Evolutionary conservation across 2,797 vertebrate species (phyloP).

Genomic region (Peromyscus eremicus): DNA sequence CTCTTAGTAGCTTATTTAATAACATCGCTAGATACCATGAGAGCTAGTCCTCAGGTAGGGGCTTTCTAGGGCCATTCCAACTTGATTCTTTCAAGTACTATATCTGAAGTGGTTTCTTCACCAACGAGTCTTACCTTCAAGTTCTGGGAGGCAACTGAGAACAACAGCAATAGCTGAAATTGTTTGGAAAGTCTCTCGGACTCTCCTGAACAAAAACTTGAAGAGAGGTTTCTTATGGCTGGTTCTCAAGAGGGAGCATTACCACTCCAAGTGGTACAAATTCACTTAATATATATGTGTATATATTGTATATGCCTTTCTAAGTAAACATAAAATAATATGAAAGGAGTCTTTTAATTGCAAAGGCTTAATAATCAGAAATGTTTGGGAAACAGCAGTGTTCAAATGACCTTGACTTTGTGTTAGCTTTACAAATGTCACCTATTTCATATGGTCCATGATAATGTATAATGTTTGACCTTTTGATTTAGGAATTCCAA

Average conservation of each 20-base stretch:
- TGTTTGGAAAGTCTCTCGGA: not conserved
- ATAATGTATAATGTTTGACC: not conserved
- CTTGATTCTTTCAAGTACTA: not conserved
- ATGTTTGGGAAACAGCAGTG: not conserved
- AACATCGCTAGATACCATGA: too few species aligned
- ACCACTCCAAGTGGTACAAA: too few species aligned
- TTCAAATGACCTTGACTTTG: slow-evolving; percentile 22
- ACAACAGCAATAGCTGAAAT: not conserved
- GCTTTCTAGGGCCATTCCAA: not conserved
- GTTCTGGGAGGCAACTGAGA: not conserved
- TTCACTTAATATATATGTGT: not conserved
- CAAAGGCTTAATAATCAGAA: not conserved
- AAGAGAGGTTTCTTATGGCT: not conserved
- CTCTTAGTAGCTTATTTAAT: too few species aligned
- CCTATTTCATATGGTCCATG: not conserved
- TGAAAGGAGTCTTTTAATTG: not conserved
- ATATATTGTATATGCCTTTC: not conserved
- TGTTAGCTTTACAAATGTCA: slow-evolving; percentile 15
- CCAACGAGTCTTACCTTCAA: not conserved
- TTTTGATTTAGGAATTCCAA: slow-evolving; percentile 20
- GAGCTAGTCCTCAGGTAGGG: not conserved
- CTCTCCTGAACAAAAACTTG: not conserved
- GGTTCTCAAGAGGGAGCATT: not conserved
- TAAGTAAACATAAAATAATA: not conserved
- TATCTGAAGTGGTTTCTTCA: not conserved